Conservation (phyloP, 2,797 vertebrate species). For the Zalophus californianus region DNA sequence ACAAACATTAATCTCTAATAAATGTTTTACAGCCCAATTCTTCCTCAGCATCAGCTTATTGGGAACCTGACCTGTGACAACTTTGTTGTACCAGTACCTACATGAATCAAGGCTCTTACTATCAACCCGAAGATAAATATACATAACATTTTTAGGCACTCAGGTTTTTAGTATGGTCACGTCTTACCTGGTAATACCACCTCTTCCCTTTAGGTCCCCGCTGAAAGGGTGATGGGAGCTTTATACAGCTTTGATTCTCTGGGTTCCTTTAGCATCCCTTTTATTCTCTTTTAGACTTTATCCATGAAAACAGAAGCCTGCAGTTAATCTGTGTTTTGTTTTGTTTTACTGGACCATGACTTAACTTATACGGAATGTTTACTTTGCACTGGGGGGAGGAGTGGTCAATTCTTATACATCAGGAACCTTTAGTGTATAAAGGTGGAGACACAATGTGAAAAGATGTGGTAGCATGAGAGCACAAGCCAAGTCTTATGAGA, state of each 20-base stretch:
- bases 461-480: neutral
- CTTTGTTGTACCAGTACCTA: neutral
- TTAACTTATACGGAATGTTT: neutral
- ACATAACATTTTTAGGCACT: neutral
- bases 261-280: neutral
- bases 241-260: neutral
- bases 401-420: neutral
- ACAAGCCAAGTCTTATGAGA: neutral
- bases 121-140: neutral
- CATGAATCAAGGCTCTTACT: neutral
- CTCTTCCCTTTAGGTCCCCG: neutral
- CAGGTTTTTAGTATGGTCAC: neutral
- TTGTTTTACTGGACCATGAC: neutral
- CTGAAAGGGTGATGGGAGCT: neutral
- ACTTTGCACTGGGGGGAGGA: neutral
- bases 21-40: neutral
- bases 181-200: neutral
- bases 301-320: neutral
- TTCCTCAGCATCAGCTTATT: neutral
- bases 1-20: neutral
- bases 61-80: neutral
- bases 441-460: neutral
- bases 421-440: neutral
- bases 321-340: neutral
- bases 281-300: neutral